These are phyloP conservation scores for Microcaecilia unicolor DNA, from an alignment of 2,797 vertebrate species.

Conservation along the genomic window DNA sequence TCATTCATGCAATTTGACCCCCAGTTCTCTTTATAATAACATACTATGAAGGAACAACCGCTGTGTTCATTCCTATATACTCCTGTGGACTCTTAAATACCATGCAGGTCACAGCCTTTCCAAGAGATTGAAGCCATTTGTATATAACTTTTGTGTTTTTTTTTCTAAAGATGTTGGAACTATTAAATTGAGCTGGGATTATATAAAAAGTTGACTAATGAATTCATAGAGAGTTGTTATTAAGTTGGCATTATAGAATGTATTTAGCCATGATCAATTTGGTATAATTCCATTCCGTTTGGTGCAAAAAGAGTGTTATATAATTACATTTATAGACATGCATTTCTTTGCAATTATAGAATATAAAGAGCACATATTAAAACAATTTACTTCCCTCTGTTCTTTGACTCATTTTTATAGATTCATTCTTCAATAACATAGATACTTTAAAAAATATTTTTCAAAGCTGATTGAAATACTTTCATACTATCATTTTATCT, in stretches of 20 bases:
- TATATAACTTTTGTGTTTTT: slow-evolving; percentile 53
- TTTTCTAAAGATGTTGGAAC: slow-evolving; percentile 40
- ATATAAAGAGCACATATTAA: neutral
- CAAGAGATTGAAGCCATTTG: slow-evolving; percentile 59
- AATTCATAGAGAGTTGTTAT: slow-evolving; percentile 13
- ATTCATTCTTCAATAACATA: neutral
- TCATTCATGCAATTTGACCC: slow-evolving; percentile 85
- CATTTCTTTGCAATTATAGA: neutral
- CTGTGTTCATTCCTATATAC: slow-evolving; percentile 73
- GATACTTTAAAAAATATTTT: neutral
- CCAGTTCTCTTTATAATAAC: slow-evolving; percentile 87
- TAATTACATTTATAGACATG: neutral
- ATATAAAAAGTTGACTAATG: slow-evolving; percentile 20
- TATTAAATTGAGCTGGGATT: slow-evolving; percentile 36
- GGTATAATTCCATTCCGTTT: no score
- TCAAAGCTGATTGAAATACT: no score
- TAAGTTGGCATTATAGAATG: neutral
- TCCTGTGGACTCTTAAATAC: slow-evolving; percentile 69
- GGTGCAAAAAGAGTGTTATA: neutral
- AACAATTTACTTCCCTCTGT: neutral
- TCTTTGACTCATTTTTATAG: neutral
- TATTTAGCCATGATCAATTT: no score
- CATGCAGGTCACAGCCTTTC: slow-evolving; percentile 60
- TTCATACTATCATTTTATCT: no score
- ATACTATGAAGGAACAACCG: slow-evolving; percentile 76